Conservation (phyloP, 2,797 vertebrate genomes). For the Heliangelus exortis region DNA sequence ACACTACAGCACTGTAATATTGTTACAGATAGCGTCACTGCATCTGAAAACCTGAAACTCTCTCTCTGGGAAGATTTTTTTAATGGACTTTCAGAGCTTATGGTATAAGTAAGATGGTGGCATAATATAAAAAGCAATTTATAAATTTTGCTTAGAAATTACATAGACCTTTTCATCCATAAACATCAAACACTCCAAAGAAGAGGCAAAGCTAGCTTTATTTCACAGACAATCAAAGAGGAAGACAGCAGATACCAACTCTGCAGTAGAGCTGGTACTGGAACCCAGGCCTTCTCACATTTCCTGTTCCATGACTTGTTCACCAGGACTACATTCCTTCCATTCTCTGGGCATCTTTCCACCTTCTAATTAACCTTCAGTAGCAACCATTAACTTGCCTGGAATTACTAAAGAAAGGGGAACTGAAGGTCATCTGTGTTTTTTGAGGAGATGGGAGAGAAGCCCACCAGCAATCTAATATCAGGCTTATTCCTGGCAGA, state of each 20-base stretch:
- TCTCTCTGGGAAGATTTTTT: not conserved
- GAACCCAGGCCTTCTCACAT: not conserved
- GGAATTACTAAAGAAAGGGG: constrained; percentile 30
- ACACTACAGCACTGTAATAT: not conserved
- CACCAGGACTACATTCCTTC: not conserved
- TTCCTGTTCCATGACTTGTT: constrained; percentile 27
- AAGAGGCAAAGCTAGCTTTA: not conserved
- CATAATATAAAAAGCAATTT: not conserved
- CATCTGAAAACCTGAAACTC: not conserved
- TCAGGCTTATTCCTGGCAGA: constrained; percentile 37
- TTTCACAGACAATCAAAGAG: not conserved
- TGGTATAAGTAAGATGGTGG: not conserved
- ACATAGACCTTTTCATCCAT: not conserved
- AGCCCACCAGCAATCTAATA: constrained; percentile 30
- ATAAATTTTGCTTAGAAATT: not conserved
- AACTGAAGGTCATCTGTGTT: constrained; percentile 40
- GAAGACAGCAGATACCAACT: not conserved
- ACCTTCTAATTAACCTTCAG: constrained; percentile 47
- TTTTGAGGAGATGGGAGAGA: constrained; percentile 46
- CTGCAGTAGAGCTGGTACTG: not conserved
- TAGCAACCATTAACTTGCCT: constrained; percentile 37
- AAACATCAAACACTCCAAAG: not conserved
- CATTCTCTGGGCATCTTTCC: constrained; percentile 34
- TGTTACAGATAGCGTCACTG: not conserved
- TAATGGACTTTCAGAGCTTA: not conserved